Conservation (phyloP, 1,140 invertebrate species). For the Ditylenchus dipsaci region DNA sequence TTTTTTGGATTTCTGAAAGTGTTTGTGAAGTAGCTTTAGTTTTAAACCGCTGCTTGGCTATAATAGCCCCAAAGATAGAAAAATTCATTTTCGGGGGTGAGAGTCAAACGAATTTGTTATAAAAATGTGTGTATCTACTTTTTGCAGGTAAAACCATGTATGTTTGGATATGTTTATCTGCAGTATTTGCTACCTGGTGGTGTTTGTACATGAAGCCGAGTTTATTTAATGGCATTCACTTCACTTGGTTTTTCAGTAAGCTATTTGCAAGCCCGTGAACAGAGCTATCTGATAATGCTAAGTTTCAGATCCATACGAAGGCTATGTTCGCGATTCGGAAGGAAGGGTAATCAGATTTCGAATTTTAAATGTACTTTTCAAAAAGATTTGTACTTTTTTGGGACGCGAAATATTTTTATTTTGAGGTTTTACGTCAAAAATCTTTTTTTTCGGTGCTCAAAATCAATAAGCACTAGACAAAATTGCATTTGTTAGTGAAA, state of each 20-base stretch:
- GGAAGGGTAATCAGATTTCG: not conserved
- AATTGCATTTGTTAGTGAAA: no score
- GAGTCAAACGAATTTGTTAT: not conserved
- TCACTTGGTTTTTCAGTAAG: slow-evolving; percentile 27
- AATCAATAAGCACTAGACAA: no score
- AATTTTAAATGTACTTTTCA: no score
- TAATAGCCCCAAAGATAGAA: slow-evolving; percentile 5
- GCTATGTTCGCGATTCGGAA: slow-evolving; percentile 16
- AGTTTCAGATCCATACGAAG: slow-evolving; percentile 16
- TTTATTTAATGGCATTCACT: slow-evolving; percentile 17
- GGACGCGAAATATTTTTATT: no score
- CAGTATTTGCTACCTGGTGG: slow-evolving; percentile 9
- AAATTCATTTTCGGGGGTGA: slow-evolving; percentile 9
- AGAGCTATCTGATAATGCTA: no score
- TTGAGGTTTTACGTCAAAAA: no score
- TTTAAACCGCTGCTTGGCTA: slow-evolving; percentile 17
- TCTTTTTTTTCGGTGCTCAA: no score
- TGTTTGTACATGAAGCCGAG: slow-evolving; percentile 12
- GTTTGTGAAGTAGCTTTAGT: slow-evolving; percentile 1
- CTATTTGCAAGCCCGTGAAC: no score
- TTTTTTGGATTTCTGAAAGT: not conserved
- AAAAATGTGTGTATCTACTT: not conserved
- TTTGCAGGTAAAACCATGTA: slow-evolving; percentile 4
- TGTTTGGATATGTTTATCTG: slow-evolving; percentile 2
- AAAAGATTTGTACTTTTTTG: no score